Conservation (phyloP, 1,140 invertebrate species). For the Cydia amplana region DNA sequence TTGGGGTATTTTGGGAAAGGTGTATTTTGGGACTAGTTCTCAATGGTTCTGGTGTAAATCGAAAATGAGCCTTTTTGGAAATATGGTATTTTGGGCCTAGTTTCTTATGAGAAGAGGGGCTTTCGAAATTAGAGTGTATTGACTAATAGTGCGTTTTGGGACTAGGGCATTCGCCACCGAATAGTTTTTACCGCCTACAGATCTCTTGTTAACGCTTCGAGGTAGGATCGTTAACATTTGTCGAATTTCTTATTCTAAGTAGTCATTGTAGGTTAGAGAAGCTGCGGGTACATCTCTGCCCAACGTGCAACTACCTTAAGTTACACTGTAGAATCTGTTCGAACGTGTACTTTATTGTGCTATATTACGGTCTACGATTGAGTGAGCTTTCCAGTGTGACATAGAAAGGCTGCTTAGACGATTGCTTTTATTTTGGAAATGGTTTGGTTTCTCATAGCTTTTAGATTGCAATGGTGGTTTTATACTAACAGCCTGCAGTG, state of each 20-base stretch:
- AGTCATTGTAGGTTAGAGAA: constrained; percentile 23
- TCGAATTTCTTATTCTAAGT: constrained; percentile 27
- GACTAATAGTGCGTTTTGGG: too few species aligned
- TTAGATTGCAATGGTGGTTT: constrained; percentile 6
- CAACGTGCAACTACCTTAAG: neutral
- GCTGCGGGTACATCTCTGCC: neutral
- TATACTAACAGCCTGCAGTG: constrained; percentile 2
- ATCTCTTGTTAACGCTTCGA: constrained; percentile 8
- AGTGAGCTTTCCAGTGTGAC: neutral
- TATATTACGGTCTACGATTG: neutral
- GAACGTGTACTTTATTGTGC: neutral
- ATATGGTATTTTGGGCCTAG: too few species aligned
- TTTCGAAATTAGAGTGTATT: too few species aligned
- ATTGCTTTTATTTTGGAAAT: constrained; percentile 14
- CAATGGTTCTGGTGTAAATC: too few species aligned
- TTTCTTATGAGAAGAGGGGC: too few species aligned
- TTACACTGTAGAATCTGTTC: neutral
- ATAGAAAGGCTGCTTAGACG: neutral
- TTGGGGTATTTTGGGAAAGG: too few species aligned
- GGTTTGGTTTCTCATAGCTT: constrained; percentile 5
- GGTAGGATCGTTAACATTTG: constrained; percentile 21
- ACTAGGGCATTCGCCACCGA: too few species aligned
- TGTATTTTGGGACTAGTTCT: too few species aligned
- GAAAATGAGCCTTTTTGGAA: too few species aligned
- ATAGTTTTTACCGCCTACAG: constrained; percentile 18